phyloP scores from a whole-genome alignment of 1,140 invertebrate genomes.

The Ericerus pela region DNA sequence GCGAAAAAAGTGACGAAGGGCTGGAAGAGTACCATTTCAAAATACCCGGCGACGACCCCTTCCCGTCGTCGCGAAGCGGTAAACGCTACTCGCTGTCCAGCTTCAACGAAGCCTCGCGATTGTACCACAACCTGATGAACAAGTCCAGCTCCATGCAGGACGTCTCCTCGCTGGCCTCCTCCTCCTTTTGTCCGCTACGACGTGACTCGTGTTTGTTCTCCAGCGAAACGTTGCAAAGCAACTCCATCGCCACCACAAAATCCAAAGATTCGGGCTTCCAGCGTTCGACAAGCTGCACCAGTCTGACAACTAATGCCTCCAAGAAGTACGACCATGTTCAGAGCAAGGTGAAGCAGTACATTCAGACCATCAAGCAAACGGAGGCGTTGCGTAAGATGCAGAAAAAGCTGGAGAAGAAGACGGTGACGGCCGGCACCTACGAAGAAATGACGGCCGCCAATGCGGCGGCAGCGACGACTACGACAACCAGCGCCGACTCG shows the following conservation, averaged over 20 bases:
- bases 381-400: constrained; percentile 4
- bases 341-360: constrained; percentile 2
- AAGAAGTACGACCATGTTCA: constrained; percentile 5
- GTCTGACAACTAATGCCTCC: not conserved
- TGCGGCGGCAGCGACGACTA: not conserved
- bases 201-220: constrained; percentile 3
- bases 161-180: not conserved
- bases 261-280: constrained; percentile 7
- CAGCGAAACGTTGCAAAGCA: constrained; percentile 1
- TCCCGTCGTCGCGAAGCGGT: not conserved
- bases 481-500: not conserved
- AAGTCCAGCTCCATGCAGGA: not conserved
- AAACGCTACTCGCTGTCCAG: not conserved
- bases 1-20: too few species aligned
- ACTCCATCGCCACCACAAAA: not conserved
- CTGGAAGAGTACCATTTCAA: not conserved
- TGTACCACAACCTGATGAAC: not conserved
- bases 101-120: not conserved
- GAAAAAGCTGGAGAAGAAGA: not conserved
- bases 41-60: not conserved
- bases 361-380: not conserved
- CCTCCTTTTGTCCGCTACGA: not conserved
- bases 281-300: not conserved
- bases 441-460: not conserved
- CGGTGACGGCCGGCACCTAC: too few species aligned